A percentile compares a stretch with the other conserved stretches of the same genome.
These are phyloP conservation scores for Phasianus colchicus DNA, from an alignment of 2,113 vertebrate genomes.

Conservation along the genomic window DNA sequence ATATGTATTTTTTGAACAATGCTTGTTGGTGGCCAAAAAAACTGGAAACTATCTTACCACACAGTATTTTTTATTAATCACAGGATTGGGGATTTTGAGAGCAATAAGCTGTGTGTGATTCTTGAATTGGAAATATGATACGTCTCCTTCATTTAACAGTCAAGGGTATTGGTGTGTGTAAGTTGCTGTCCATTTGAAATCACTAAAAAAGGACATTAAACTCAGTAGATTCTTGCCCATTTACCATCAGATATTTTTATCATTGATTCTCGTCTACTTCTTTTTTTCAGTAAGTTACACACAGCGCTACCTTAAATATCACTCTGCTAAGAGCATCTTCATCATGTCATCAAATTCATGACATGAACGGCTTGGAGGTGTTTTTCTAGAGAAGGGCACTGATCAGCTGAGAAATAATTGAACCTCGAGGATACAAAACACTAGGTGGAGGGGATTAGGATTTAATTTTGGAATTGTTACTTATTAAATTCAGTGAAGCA, in stretches of 20 bases:
- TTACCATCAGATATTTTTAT: background rate
- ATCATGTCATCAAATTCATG: background rate
- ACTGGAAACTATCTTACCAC: background rate
- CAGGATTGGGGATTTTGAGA: background rate
- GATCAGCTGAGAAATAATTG: background rate
- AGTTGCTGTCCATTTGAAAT: background rate
- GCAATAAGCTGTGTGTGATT: background rate
- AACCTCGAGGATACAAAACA: background rate
- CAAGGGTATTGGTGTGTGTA: background rate
- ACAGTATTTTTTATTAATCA: background rate
- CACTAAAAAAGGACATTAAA: background rate
- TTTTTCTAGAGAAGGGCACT: background rate
- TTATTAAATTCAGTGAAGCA: slow-evolving; percentile 1
- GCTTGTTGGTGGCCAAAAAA: background rate
- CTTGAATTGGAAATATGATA: background rate
- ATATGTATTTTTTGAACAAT: background rate
- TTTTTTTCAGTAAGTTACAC: background rate
- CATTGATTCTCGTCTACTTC: background rate
- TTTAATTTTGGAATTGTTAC: slow-evolving; percentile 14
- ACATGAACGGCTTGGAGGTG: background rate
- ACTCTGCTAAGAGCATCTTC: background rate
- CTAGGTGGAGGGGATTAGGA: background rate
- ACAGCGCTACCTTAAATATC: background rate
- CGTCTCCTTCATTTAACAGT: background rate
- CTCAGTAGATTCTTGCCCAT: background rate